Percentiles rank a stretch among this genome's conserved stretches.
Evolutionary conservation across 2,888 invertebrate genomes (phyloP).

Genomic region (Polymixis flavicincta): DNA sequence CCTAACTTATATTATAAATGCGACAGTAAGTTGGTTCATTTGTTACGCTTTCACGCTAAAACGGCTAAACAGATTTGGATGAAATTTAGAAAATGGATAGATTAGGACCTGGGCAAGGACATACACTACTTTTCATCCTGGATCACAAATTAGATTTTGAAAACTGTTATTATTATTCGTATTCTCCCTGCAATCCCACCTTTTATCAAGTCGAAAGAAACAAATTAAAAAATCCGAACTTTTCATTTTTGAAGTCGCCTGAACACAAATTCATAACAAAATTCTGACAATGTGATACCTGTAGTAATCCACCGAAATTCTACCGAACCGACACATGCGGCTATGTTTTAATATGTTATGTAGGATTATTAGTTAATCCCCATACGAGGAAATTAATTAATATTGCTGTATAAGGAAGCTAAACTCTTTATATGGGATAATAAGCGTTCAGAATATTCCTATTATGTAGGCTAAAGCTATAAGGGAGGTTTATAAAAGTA

Average conservation of each 20-base stretch:
- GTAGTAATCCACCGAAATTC: constrained; percentile 25
- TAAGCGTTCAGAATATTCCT: constrained; percentile 17
- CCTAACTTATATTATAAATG: no score
- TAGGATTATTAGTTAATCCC: constrained; percentile 43
- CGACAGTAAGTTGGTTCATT: no score
- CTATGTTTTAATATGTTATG: constrained; percentile 46
- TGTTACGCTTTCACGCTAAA: no score
- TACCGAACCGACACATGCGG: neutral
- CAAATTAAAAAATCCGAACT: neutral
- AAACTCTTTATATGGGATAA: constrained; percentile 32
- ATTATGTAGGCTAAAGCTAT: neutral
- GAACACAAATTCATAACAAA: neutral
- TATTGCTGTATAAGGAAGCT: constrained; percentile 28
- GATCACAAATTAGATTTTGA: neutral
- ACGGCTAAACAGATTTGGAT: no score
- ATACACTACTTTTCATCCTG: no score
- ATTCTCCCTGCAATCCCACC: neutral
- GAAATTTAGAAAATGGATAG: no score
- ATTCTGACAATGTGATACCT: constrained; percentile 12
- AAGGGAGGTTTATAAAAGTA: constrained; percentile 24
- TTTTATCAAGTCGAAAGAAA: neutral
- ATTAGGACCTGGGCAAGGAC: no score
- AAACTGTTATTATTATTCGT: neutral
- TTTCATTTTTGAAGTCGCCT: neutral
- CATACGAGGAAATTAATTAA: constrained; percentile 47